These are phyloP conservation scores for Noturus placidus DNA, from an alignment of 2,113 vertebrate genomes.

Conservation along the genomic window DNA sequence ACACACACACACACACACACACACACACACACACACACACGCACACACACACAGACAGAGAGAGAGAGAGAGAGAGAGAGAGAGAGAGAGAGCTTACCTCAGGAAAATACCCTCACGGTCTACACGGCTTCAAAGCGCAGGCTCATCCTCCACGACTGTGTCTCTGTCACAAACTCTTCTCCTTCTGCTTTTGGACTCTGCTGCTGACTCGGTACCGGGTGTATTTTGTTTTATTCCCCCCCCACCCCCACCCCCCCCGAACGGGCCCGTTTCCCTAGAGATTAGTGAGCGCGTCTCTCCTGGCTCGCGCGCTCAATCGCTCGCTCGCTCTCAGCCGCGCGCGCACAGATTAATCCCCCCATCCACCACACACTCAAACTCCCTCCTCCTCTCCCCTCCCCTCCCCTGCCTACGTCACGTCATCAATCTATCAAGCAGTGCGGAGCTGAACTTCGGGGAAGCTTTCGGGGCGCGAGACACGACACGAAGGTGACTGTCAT, in stretches of 20 bases:
- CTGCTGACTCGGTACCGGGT: slow-evolving; percentile 37
- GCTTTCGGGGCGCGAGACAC: not conserved
- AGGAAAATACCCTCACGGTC: slow-evolving; percentile 43
- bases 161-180: slow-evolving; percentile 2
- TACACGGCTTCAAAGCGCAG: slow-evolving; percentile 48
- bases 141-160: slow-evolving; percentile 37
- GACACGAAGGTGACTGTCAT: not conserved
- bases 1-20: too few relatives aligned
- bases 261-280: slow-evolving; percentile 66
- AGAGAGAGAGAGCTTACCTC: slow-evolving; percentile 38
- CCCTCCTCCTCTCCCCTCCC: slow-evolving; percentile 61
- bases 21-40: too few relatives aligned
- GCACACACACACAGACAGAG: too few relatives aligned
- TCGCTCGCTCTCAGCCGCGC: slow-evolving; percentile 43
- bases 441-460: slow-evolving; percentile 4
- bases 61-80: not conserved
- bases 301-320: slow-evolving; percentile 48
- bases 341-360: slow-evolving; percentile 70
- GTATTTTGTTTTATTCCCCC: slow-evolving; percentile 26
- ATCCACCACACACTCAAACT: slow-evolving; percentile 54
- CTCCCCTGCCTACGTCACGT: slow-evolving; percentile 68
- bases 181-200: not conserved
- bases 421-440: slow-evolving; percentile 65
- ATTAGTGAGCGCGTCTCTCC: slow-evolving; percentile 71
- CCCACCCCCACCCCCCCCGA: slow-evolving; percentile 40